Evolutionary conservation across 2,888 invertebrate genomes (phyloP).

Genomic region (Ormyrus nitidulus): DNA sequence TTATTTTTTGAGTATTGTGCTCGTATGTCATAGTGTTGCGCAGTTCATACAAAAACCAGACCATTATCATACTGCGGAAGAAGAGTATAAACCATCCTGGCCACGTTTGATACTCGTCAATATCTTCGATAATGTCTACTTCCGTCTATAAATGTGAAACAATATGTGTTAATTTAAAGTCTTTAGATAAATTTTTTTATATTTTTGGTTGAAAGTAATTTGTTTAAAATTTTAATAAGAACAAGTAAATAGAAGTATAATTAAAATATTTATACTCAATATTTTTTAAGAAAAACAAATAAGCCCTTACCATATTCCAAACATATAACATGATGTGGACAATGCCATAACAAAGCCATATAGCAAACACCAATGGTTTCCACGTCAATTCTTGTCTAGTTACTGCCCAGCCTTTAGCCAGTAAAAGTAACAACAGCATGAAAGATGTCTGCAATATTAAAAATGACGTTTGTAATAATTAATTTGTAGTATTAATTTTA

Average conservation of each 20-base stretch:
- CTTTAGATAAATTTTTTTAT: no score
- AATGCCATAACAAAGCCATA: slow-evolving; percentile 94
- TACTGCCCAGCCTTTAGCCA: slow-evolving; percentile 98
- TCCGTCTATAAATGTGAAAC: slow-evolving; percentile 83
- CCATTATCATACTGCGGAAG: slow-evolving; percentile 89
- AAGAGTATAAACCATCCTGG: slow-evolving; percentile 96
- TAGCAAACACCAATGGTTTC: slow-evolving; percentile 88
- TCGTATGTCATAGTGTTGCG: slow-evolving; percentile 88
- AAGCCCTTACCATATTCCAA: slow-evolving; percentile 92
- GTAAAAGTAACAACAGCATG: slow-evolving; percentile 91
- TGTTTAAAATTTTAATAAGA: no score
- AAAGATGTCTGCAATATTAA: slow-evolving; percentile 85
- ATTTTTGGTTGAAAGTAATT: no score
- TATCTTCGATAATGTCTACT: slow-evolving; percentile 96
- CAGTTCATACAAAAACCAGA: slow-evolving; percentile 90
- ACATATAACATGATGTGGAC: slow-evolving; percentile 95
- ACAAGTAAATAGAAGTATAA: slow-evolving; percentile 10
- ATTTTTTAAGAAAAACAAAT: slow-evolving; percentile 1
- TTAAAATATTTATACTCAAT: slow-evolving; percentile 5
- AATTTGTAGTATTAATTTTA: no score
- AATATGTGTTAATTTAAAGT: no score
- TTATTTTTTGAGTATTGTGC: slow-evolving; percentile 88
- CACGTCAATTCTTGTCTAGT: slow-evolving; percentile 92
- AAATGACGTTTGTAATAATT: no score
- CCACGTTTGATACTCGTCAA: slow-evolving; percentile 98